Conservation (phyloP, 2,888 invertebrate genomes). For the Sialis lutaria region DNA sequence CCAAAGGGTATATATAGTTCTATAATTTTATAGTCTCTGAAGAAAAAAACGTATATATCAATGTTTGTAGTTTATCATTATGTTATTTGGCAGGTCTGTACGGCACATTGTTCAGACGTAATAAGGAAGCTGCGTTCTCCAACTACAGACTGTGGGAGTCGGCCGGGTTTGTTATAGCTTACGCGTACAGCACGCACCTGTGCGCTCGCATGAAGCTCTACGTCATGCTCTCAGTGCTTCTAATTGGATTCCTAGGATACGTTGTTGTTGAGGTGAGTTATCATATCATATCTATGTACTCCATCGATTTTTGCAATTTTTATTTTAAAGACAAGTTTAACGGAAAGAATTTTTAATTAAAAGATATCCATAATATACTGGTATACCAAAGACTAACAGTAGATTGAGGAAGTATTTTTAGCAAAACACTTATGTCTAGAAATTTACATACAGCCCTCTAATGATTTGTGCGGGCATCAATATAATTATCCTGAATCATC, state of each 20-base stretch:
- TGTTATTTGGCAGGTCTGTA: constrained; percentile 47
- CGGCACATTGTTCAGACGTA: constrained; percentile 69
- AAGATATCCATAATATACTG: not conserved
- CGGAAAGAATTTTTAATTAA: not conserved
- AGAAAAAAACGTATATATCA: too few species aligned
- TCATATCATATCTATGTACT: constrained; percentile 40
- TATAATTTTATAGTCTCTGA: too few species aligned
- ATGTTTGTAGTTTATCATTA: too few species aligned
- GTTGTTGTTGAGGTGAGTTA: constrained; percentile 43
- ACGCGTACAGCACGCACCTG: constrained; percentile 73
- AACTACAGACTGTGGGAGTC: constrained; percentile 85
- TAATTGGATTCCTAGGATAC: constrained; percentile 60
- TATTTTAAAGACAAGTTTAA: not conserved
- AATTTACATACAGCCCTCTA: too few species aligned
- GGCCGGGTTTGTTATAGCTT: constrained; percentile 76
- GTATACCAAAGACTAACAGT: not conserved
- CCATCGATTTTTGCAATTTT: constrained; percentile 5
- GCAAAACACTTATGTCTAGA: too few species aligned
- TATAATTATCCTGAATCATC: too few species aligned
- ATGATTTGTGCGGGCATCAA: too few species aligned
- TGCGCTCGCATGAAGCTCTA: constrained; percentile 76
- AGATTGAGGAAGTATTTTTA: too few species aligned
- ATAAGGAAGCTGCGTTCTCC: constrained; percentile 84
- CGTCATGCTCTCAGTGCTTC: constrained; percentile 60
- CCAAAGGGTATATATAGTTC: too few species aligned